Base-by-base conservation (phyloP, 1,140 invertebrate genomes). In the Hyles euphorbiae region DNA sequence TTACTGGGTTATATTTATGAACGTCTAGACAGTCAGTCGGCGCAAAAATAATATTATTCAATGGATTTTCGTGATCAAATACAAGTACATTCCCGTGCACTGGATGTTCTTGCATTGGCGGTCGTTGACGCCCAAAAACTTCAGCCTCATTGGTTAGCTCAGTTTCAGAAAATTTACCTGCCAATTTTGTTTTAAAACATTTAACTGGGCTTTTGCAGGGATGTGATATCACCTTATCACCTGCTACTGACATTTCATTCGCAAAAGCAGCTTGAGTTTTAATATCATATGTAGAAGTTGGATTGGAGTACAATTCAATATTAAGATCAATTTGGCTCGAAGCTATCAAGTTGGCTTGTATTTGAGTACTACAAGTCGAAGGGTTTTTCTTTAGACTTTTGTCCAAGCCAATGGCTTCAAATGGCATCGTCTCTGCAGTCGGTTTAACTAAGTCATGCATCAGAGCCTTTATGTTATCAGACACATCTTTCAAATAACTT, bases 251-350 rank as follows among this genome's bases (percentile, higher is more conserved):
- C 5, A 36, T 34, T 0, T 40, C 32, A 53, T 65, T 63, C 34
- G 34, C 32, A 40, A 40, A 40, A 8, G 36, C 36, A 40, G 36
- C 36, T 40, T 40, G 36, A 40, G 36, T 8, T 8, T 40, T 40
- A 40, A 44, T 3, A 45, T 54, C 12, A 44, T 44, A 45, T 7
- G 22, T 32, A n/a, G 53, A 54, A 0, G 40, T 8, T 6, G 53
- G 36, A 43, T 65, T 69, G 0, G 71, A 80, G 51, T 60, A 65
- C 5, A 67, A 33, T 40, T 83, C 74, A 11, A 65, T 60, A 53
- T 76, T 60, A 3, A 87, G 43, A 47, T 87, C 84, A 34, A 87
- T 81, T 65, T 88, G 85, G 51, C 85, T 88, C 0, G 85, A 83
- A 0, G 76, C 73, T 1, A 72, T 51, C 12, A 83, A 49, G 61